Percentiles rank a stretch among this genome's conserved stretches.
Evolutionary conservation across 2,888 invertebrate species (phyloP).

Genomic region (Philereme vetulata): DNA sequence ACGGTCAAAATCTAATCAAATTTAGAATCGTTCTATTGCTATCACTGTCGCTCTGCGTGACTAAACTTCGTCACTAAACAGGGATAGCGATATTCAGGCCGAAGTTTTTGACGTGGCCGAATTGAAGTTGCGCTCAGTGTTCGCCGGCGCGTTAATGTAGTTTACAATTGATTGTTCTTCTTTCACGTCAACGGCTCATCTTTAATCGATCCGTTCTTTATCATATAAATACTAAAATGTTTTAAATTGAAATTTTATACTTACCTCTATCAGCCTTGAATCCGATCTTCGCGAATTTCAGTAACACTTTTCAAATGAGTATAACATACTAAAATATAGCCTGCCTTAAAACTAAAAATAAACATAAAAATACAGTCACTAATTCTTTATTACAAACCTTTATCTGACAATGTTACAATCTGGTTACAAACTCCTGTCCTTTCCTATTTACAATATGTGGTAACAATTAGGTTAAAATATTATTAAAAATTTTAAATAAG

Average conservation of each 20-base stretch:
- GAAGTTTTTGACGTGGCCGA: too few relatives aligned
- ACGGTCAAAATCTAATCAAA: too few relatives aligned
- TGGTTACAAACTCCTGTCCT: conserved; percentile 51
- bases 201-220: too few relatives aligned
- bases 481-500: conserved; percentile 69
- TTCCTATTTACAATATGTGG: conserved; percentile 68
- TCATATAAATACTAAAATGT: too few relatives aligned
- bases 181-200: too few relatives aligned
- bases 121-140: too few relatives aligned
- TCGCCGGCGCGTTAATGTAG: too few relatives aligned
- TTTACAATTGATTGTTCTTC: too few relatives aligned
- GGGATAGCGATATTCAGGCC: too few relatives aligned
- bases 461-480: conserved; percentile 67
- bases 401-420: conserved; percentile 37
- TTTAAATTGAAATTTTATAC: background rate
- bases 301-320: conserved; percentile 1
- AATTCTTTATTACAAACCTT: conserved; percentile 75
- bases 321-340: background rate
- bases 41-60: too few relatives aligned
- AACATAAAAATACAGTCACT: conserved; percentile 55
- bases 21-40: too few relatives aligned
- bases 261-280: conserved; percentile 7
- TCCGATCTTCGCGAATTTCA: background rate
- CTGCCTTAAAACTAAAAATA: conserved; percentile 39
- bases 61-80: too few relatives aligned